Conservation (phyloP, 1,140 invertebrate species). For the Galleria mellonella region DNA sequence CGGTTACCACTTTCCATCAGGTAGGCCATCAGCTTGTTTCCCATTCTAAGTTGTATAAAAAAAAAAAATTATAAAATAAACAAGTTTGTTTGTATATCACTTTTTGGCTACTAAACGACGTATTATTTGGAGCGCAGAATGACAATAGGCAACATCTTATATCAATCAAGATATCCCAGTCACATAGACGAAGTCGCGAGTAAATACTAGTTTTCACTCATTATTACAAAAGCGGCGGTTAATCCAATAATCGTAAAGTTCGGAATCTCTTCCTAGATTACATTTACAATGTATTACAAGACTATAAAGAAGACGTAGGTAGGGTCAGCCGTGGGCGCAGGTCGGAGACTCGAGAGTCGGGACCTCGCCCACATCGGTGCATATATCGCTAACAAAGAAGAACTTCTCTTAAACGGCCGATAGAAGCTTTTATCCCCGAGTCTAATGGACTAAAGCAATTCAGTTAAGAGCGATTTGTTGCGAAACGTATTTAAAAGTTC, state of each 20-base stretch:
- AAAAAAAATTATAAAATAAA: no score
- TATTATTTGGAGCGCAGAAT: no score
- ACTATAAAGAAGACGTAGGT: slow-evolving; percentile 39
- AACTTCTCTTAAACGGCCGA: slow-evolving; percentile 6
- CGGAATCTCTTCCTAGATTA: slow-evolving; percentile 43
- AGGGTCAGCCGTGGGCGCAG: slow-evolving; percentile 44
- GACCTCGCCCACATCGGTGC: slow-evolving; percentile 5
- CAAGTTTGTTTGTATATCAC: no score
- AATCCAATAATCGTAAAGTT: slow-evolving; percentile 40
- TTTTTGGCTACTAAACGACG: no score
- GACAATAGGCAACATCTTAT: no score
- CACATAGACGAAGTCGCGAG: no score
- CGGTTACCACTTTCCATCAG: no score
- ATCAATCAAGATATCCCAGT: no score
- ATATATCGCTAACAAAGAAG: slow-evolving; percentile 5
- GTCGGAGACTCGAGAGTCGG: slow-evolving; percentile 10
- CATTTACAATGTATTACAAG: slow-evolving; percentile 41
- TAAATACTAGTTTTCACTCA: no score
- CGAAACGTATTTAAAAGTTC: background rate
- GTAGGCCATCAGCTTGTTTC: no score
- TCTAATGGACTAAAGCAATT: slow-evolving; percentile 8
- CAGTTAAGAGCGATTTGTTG: background rate
- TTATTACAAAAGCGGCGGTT: slow-evolving; percentile 18
- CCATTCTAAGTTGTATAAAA: no score
- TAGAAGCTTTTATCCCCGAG: slow-evolving; percentile 10